These are phyloP conservation scores for Drosophila oshimai DNA, from an alignment of 1,140 invertebrate genomes.

Conservation along the genomic window DNA sequence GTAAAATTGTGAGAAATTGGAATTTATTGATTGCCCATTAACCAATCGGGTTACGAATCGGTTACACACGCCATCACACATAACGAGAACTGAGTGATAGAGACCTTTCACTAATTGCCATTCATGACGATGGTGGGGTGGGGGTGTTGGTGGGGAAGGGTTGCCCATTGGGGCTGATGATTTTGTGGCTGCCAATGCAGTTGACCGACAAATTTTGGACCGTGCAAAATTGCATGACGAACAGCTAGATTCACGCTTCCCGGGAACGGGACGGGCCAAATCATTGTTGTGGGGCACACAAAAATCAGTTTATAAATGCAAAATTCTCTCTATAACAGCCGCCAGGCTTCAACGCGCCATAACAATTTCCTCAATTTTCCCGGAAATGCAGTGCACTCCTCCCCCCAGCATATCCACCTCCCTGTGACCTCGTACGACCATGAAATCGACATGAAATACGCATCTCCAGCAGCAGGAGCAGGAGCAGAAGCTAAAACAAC, in stretches of 20 bases:
- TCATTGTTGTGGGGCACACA: constrained; percentile 43
- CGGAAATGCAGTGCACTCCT: constrained; percentile 6
- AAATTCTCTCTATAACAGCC: constrained; percentile 75
- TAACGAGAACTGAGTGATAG: constrained; percentile 25
- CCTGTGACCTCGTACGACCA: background rate
- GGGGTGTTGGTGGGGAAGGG: background rate
- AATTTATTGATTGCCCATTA: constrained; percentile 82
- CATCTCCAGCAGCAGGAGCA: constrained; percentile 22
- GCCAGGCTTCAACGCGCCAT: constrained; percentile 42
- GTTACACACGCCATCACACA: background rate
- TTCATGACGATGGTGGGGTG: constrained; percentile 19
- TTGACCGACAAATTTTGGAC: constrained; percentile 58
- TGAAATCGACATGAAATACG: constrained; percentile 35
- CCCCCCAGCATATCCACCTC: too few species aligned
- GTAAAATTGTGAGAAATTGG: constrained; percentile 80
- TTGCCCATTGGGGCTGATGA: background rate
- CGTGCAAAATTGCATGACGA: constrained; percentile 51
- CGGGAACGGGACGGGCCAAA: background rate
- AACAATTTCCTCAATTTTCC: constrained; percentile 52
- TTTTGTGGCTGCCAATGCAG: constrained; percentile 26
- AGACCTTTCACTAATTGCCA: constrained; percentile 24
- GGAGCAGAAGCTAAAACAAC: constrained; percentile 37
- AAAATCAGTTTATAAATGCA: constrained; percentile 76
- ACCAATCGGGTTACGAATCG: constrained; percentile 57
- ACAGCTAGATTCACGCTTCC: constrained; percentile 14